phyloP scores from a whole-genome alignment of 2,888 invertebrate species.

The Cheilosia vulpina region DNA sequence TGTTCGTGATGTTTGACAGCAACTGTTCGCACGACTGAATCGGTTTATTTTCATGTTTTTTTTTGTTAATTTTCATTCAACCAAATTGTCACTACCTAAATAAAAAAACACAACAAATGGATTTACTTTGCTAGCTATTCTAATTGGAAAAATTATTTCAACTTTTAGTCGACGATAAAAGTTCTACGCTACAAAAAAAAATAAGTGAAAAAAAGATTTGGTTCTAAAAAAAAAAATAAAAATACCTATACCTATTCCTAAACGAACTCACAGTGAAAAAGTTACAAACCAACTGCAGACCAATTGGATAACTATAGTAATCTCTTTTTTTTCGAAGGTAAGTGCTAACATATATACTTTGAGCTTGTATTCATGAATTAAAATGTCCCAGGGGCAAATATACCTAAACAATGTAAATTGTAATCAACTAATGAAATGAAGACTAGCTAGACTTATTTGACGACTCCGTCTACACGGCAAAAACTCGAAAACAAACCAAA shows the following conservation, averaged over 20 bases:
- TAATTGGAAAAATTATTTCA: constrained; percentile 1
- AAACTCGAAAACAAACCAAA: too few relatives aligned
- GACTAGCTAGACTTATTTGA: too few relatives aligned
- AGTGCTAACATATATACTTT: neutral
- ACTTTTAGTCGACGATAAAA: constrained; percentile 23
- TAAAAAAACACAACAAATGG: neutral
- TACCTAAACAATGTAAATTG: too few relatives aligned
- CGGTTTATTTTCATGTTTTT: neutral
- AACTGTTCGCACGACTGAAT: neutral
- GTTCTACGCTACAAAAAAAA: neutral
- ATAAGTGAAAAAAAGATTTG: constrained; percentile 12
- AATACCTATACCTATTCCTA: neutral
- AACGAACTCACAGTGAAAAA: constrained; percentile 19
- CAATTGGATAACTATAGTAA: constrained; percentile 42
- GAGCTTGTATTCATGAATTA: neutral
- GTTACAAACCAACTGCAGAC: neutral
- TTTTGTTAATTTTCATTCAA: constrained; percentile 2
- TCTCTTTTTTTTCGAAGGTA: constrained; percentile 33
- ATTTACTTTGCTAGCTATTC: neutral
- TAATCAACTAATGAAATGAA: too few relatives aligned
- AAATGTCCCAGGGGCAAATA: neutral
- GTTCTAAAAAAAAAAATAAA: neutral
- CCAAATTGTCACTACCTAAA: neutral
- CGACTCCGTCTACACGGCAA: too few relatives aligned
- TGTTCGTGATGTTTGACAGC: neutral